A percentile compares a stretch with the other conserved stretches of the same genome.
Evolutionary conservation across 2,888 invertebrate species (phyloP).

Genomic region (Bugulina stolonifera): DNA sequence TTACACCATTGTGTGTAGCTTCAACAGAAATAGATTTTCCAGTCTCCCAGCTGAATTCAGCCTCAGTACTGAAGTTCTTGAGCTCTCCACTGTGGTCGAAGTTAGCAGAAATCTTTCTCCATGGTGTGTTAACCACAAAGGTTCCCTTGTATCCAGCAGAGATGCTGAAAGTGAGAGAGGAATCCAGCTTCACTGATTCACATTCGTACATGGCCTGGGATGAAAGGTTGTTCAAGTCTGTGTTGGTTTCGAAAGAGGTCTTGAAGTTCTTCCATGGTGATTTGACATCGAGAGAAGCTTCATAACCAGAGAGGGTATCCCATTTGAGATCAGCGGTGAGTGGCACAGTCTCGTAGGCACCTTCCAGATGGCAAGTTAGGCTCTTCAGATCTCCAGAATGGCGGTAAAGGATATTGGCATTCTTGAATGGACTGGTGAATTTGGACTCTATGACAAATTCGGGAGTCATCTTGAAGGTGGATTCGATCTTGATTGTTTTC

Average conservation of each 20-base stretch:
- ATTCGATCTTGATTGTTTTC: background rate
- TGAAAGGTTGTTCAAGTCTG: constrained; percentile 23
- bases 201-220: constrained; percentile 24
- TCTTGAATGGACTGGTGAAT: constrained; percentile 27
- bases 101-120: constrained; percentile 24
- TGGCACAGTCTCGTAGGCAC: constrained; percentile 7
- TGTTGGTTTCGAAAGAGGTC: constrained; percentile 24
- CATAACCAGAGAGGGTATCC: background rate
- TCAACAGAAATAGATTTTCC: background rate
- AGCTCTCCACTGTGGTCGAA: constrained; percentile 16
- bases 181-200: background rate
- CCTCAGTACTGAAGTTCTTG: background rate
- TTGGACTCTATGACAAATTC: background rate
- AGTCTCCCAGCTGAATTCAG: constrained; percentile 2
- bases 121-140: background rate
- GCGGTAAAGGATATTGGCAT: constrained; percentile 21
- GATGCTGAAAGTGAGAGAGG: constrained; percentile 27
- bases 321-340: constrained; percentile 23
- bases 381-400: background rate
- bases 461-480: background rate
- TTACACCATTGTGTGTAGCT: background rate
- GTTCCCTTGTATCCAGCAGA: constrained; percentile 9
- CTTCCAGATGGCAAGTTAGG: constrained; percentile 12
- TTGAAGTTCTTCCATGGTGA: constrained; percentile 29
- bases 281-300: constrained; percentile 15